These are phyloP conservation scores for Heliconius congener DNA, from an alignment of 1,140 invertebrate genomes.

Conservation along the genomic window DNA sequence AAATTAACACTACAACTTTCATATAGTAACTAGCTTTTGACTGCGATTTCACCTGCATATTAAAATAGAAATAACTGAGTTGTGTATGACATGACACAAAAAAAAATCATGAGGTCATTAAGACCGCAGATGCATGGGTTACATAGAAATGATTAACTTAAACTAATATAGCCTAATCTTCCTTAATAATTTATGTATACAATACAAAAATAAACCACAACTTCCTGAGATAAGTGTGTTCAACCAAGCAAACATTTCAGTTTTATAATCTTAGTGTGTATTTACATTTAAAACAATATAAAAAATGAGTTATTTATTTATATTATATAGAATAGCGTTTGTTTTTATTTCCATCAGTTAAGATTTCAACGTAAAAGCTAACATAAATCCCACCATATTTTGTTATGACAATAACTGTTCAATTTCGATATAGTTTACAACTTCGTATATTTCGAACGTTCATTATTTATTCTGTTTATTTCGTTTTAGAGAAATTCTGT, in stretches of 20 bases:
- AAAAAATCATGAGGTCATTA: too few species aligned
- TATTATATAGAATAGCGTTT: not conserved
- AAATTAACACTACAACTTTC: too few species aligned
- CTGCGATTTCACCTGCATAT: too few species aligned
- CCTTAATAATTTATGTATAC: too few species aligned
- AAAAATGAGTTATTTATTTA: not conserved
- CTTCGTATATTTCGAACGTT: not conserved
- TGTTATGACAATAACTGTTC: constrained; percentile 14
- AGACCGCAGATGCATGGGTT: too few species aligned
- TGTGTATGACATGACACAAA: too few species aligned
- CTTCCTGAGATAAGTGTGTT: too few species aligned
- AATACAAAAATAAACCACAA: too few species aligned
- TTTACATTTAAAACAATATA: not conserved
- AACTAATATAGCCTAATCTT: too few species aligned
- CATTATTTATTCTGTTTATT: not conserved
- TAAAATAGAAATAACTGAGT: too few species aligned
- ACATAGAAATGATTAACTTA: too few species aligned
- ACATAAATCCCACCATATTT: not conserved
- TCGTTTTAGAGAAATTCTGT: not conserved
- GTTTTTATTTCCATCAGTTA: constrained; percentile 10
- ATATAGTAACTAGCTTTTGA: too few species aligned
- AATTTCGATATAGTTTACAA: not conserved
- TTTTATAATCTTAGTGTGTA: not conserved
- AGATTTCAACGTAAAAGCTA: constrained; percentile 11
- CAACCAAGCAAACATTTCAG: not conserved